Evolutionary conservation across 2,888 invertebrate species (phyloP), one percentile per base, ranked within the genome.

Genomic region (Tethea ocularis): DNA sequence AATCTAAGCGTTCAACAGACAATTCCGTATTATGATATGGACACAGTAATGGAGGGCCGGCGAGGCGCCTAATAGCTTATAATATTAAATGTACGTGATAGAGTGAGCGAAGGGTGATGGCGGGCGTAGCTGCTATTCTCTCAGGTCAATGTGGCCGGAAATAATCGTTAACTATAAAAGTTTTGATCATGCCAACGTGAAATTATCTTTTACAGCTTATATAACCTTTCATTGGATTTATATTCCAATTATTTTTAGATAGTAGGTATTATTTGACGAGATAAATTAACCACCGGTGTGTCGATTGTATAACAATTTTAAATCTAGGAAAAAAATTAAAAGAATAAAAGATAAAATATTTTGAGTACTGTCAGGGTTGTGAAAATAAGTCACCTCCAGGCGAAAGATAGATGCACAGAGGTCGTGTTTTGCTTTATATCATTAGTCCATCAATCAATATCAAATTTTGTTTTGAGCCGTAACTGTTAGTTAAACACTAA

Each of bases 1-100:
- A 89, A 88, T 87, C 88, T 88, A 87, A 88, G 80, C 87, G 89
- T 80, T 85, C 82, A 73, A 80, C 86, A 89, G 89, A 91, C 91
- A 90, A 91, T 92, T 88, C 91, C 88, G 91, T 91, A 88, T 91
- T 91, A 92, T 92, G 90, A 91, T 91, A 91, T 90, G 90, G 90
- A 89, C 88, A 87, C 84, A 88, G 88, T 91, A 93, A 93, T 91
- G 82, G 88, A 84, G 86, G 90, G 80, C 80, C 86, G 86, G 83
- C 83, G 86, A 84, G 86, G 86, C 87, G 86, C 84, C 89, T 92
- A 89, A 92, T 92, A 88, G 90, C 91, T 88, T 89, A 88, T 88
- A 89, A 90, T 91, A 91, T 90, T 86, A 89, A 89, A 90, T 80
- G 88, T 87, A 89, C 91, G 89, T 89, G 91, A 88, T 87, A 78